These are phyloP conservation scores for Pelobates fuscus DNA, from an alignment of 2,113 vertebrate species.

Conservation along the genomic window DNA sequence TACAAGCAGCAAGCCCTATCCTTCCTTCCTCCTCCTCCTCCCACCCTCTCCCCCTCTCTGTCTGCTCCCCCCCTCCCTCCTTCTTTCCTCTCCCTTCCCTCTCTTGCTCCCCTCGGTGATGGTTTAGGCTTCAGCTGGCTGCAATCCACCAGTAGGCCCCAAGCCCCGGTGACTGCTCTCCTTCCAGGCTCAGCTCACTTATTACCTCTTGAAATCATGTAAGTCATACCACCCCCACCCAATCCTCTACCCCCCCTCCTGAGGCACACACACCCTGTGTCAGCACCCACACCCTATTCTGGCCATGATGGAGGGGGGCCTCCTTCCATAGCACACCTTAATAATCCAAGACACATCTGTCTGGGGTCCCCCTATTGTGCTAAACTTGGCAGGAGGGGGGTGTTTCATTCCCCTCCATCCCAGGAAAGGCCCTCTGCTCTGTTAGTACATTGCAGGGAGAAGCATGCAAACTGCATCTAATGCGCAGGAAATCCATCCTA, in stretches of 20 bases:
- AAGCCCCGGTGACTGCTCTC: constrained; percentile 37
- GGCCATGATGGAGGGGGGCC: neutral
- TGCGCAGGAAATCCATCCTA: neutral
- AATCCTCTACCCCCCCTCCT: neutral
- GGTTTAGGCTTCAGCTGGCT: constrained; percentile 50
- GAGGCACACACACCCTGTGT: constrained; percentile 19
- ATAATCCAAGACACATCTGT: neutral
- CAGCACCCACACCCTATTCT: constrained; percentile 11
- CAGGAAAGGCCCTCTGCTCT: neutral
- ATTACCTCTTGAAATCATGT: constrained; percentile 47
- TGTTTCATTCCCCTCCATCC: neutral
- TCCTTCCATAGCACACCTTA: neutral
- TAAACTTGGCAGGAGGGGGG: neutral
- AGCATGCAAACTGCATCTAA: neutral
- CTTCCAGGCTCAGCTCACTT: constrained; percentile 37
- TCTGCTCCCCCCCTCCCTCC: constrained; percentile 17
- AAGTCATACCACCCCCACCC: constrained; percentile 23
- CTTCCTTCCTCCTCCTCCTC: constrained; percentile 23
- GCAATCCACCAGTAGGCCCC: constrained; percentile 49
- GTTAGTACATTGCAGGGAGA: neutral
- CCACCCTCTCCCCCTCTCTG: constrained; percentile 20
- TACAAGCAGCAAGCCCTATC: constrained; percentile 42
- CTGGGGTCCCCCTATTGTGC: constrained; percentile 14
- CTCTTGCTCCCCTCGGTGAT: constrained; percentile 50
- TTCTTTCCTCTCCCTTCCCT: constrained; percentile 50